These are phyloP conservation scores for Synchiropus splendidus DNA, from an alignment of 2,113 vertebrate species.

Conservation along the genomic window DNA sequence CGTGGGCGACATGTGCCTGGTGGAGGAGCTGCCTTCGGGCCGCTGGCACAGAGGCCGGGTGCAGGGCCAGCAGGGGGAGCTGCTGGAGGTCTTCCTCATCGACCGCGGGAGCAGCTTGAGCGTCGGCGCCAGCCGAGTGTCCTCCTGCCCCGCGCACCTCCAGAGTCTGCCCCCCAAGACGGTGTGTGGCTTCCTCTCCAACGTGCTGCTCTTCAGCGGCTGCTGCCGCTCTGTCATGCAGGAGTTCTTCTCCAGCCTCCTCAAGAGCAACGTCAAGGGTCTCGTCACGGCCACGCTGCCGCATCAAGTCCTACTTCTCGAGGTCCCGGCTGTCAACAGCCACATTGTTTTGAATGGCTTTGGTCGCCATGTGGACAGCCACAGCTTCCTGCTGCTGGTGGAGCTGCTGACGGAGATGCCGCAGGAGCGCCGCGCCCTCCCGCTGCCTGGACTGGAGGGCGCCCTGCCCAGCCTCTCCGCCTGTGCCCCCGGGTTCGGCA, in stretches of 20 bases:
- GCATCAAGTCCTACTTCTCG: constrained; percentile 72
- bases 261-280: constrained; percentile 70
- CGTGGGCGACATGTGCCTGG: constrained; percentile 75
- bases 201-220: constrained; percentile 70
- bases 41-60: constrained; percentile 85
- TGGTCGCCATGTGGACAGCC: constrained; percentile 74
- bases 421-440: constrained; percentile 39
- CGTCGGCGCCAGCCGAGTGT: constrained; percentile 59
- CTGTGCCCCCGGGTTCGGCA: constrained; percentile 56
- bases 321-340: constrained; percentile 72
- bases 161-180: constrained; percentile 79
- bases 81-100: constrained; percentile 73
- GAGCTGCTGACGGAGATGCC: constrained; percentile 67
- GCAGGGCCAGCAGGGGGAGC: constrained; percentile 54
- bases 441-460: too few species aligned
- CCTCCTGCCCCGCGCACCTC: constrained; percentile 67
- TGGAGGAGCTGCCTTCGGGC: constrained; percentile 70
- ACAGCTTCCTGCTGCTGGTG: constrained; percentile 79
- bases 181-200: constrained; percentile 79
- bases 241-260: constrained; percentile 74
- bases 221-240: constrained; percentile 64
- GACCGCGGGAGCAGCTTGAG: constrained; percentile 73
- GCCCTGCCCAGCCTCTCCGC: too few species aligned
- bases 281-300: constrained; percentile 70
- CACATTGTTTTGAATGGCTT: constrained; percentile 68